Base-by-base conservation (phyloP, 2,113 vertebrate species). In the Numida meleagris region DNA sequence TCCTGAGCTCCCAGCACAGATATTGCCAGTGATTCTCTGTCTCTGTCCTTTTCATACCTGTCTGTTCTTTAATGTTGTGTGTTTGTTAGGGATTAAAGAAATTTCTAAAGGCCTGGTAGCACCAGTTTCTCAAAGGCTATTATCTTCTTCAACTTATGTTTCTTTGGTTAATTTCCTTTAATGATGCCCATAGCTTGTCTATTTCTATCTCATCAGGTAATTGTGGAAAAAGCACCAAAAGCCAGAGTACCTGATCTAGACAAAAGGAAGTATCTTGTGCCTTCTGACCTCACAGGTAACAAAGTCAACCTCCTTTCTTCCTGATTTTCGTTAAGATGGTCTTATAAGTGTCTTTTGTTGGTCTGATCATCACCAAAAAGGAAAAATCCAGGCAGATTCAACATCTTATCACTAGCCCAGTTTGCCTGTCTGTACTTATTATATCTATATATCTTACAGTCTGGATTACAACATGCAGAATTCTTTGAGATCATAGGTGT, bases 201-300 rank as follows among this genome's bases (percentile, higher is more conserved):
- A 46, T 83, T 72, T 88, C 29, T 65, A 8, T 73, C 70, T 82
- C n/a, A 59, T 70, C 65, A 99, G 99, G 99, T 99, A 89, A 99
- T 99, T 5, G 99, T 99, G 93, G 99, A 99, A 96, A 98, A 99
- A 96, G 98, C 99, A 57, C 96, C 98, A 4, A 99, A 99, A 97
- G 99, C 99, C 91, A 98, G 99, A 96, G 99, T 99, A 73, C 99
- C 99, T 23, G 99, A 99, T 57, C 96, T 99, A 96, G 99, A 99
- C 97, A 99, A 99, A 97, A 99, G 99, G 97, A 99, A 99, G 98
- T 99, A 99, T 66, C 97, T 99, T 0, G 99, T 99, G 90, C 99
- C 99, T 93, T 99, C 99, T 42, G 99, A 99, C 95, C 98, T 99
- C 95, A 99, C 99, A 93, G 99, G 99, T 99, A 96, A 98, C n/a